Conservation (phyloP, 2,888 invertebrate genomes). For the Epistrophe eligans region DNA sequence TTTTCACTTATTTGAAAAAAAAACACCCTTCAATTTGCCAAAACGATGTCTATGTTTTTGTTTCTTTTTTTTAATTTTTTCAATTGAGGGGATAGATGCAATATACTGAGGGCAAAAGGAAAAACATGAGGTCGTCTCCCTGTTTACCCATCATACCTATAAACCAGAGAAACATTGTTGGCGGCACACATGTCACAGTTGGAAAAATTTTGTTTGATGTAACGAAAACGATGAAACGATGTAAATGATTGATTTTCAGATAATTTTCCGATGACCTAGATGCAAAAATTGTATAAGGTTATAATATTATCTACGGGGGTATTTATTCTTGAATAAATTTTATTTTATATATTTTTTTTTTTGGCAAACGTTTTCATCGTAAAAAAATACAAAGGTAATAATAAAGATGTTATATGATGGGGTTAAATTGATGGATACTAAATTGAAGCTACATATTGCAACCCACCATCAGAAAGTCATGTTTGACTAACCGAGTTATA, state of each 20-base stretch:
- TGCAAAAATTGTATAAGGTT: neutral
- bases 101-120: conserved; percentile 9
- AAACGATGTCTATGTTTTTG: conserved; percentile 2
- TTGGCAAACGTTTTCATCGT: neutral
- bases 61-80: conserved; percentile 12
- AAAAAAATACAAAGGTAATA: neutral
- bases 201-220: conserved; percentile 1
- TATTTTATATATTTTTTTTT: neutral
- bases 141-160: neutral
- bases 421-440: conserved; percentile 21
- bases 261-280: conserved; percentile 61
- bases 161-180: conserved; percentile 39
- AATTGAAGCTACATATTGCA: conserved; percentile 24
- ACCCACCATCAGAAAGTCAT: neutral
- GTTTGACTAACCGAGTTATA: conserved; percentile 55
- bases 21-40: conserved; percentile 29
- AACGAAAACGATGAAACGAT: conserved; percentile 23
- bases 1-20: neutral
- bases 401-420: conserved; percentile 39
- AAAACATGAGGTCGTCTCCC: conserved; percentile 32
- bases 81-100: neutral
- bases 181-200: conserved; percentile 43
- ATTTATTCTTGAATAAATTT: conserved; percentile 27
- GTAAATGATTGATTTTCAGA: conserved; percentile 70
- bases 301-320: conserved; percentile 13